Conservation (phyloP, 2,113 vertebrate genomes). For the Alligator mississippiensis region DNA sequence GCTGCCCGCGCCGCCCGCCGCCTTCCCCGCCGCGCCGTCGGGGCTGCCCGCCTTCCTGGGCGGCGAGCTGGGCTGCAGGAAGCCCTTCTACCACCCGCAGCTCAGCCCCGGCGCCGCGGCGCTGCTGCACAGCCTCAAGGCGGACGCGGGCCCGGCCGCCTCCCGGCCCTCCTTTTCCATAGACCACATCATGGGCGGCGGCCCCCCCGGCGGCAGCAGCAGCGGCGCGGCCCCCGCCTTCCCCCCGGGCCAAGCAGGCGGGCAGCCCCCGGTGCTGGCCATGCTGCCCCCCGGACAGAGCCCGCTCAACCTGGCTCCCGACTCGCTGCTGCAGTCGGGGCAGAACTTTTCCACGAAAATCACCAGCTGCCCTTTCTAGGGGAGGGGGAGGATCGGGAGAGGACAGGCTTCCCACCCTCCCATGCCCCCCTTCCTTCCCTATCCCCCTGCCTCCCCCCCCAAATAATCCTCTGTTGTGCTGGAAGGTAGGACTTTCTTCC, state of each 20-base stretch:
- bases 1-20: slow-evolving; percentile 79
- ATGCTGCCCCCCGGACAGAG: slow-evolving; percentile 90
- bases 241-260: slow-evolving; percentile 80
- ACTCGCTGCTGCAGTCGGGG: slow-evolving; percentile 83
- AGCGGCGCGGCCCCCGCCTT: slow-evolving; percentile 82
- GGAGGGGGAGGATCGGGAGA: neutral
- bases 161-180: slow-evolving; percentile 94
- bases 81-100: slow-evolving; percentile 81
- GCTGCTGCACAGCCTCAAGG: slow-evolving; percentile 86
- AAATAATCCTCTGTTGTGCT: slow-evolving; percentile 75
- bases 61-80: slow-evolving; percentile 84
- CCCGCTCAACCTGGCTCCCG: slow-evolving; percentile 89
- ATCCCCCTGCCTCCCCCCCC: slow-evolving; percentile 19
- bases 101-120: slow-evolving; percentile 81
- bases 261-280: slow-evolving; percentile 92
- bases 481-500: slow-evolving; percentile 84
- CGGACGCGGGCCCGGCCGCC: slow-evolving; percentile 81
- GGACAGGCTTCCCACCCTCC: slow-evolving; percentile 79
- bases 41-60: slow-evolving; percentile 89
- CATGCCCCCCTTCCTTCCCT: slow-evolving; percentile 6
- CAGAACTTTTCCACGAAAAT: slow-evolving; percentile 90
- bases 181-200: slow-evolving; percentile 93
- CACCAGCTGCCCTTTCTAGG: slow-evolving; percentile 91
- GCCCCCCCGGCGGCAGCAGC: slow-evolving; percentile 73
- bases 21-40: slow-evolving; percentile 84